Conservation (phyloP, 2,797 vertebrate genomes). For the Coregonus ussuriensis region DNA sequence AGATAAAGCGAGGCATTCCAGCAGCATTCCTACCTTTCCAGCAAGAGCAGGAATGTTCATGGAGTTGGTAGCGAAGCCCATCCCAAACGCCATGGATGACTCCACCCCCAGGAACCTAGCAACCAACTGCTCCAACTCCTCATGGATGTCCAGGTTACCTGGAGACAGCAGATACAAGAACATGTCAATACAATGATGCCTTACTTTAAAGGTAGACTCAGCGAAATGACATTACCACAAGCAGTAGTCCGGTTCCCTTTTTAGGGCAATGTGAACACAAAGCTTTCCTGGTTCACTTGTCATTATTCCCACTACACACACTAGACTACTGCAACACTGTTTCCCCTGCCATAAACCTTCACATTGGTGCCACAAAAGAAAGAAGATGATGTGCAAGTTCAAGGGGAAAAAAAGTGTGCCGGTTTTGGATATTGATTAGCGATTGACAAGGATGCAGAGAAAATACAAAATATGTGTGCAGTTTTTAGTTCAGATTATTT, state of each 20-base stretch:
- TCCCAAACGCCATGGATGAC: conserved; percentile 92
- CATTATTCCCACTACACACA: not conserved
- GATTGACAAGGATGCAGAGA: too few relatives aligned
- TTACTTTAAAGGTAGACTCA: not conserved
- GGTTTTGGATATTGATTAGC: too few relatives aligned
- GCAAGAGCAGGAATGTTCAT: conserved; percentile 98
- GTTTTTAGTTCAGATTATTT: too few relatives aligned
- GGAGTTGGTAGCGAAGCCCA: conserved; percentile 98
- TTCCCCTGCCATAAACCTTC: not conserved
- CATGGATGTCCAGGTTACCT: conserved; percentile 94
- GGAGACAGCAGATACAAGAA: conserved; percentile 23
- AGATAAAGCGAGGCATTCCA: not conserved
- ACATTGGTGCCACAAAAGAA: too few relatives aligned
- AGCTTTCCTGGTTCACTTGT: too few relatives aligned
- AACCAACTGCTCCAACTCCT: conserved; percentile 88
- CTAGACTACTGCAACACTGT: not conserved
- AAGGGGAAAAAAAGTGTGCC: not conserved
- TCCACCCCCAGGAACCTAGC: conserved; percentile 93
- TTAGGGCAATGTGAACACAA: too few relatives aligned
- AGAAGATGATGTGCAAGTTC: not conserved
- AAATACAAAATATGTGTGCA: too few relatives aligned
- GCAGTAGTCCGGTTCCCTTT: too few relatives aligned
- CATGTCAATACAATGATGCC: not conserved
- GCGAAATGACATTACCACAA: too few relatives aligned
- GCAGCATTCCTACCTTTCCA: conserved; percentile 83